Percentiles rank a stretch among this genome's conserved stretches.
phyloP scores from a whole-genome alignment of 2,888 invertebrate species.

The Athrips mouffetella region DNA sequence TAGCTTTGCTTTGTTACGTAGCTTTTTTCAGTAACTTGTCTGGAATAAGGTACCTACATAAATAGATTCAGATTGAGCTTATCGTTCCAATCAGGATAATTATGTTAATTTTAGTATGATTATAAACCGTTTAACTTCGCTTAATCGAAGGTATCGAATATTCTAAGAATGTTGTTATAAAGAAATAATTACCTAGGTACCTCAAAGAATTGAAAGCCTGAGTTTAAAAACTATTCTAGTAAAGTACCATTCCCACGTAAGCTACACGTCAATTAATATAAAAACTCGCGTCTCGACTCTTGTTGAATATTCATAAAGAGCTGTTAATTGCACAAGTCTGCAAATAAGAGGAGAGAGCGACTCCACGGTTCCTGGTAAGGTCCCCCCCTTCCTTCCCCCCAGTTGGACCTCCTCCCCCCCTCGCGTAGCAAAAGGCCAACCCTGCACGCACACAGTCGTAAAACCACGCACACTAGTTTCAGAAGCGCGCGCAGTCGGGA shows the following conservation, averaged over 20 bases:
- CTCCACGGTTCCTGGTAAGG: conserved; percentile 59
- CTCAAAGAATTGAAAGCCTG: no score
- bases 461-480: conserved; percentile 40
- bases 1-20: no score
- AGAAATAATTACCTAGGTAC: no score
- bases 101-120: no score
- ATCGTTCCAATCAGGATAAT: no score
- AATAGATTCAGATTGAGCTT: no score
- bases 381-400: conserved; percentile 36
- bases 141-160: no score
- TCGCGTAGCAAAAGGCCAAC: conserved; percentile 65
- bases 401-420: conserved; percentile 30
- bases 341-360: conserved; percentile 69
- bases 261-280: conserved; percentile 71
- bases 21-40: no score
- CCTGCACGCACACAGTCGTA: conserved; percentile 41
- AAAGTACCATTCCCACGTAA: conserved; percentile 36
- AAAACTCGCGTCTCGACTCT: conserved; percentile 57
- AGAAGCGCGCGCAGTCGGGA: conserved; percentile 72
- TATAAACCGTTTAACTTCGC: no score
- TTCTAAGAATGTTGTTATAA: no score
- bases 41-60: no score
- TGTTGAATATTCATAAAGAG: conserved; percentile 76
- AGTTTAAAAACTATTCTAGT: not conserved
- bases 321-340: conserved; percentile 76